phyloP scores from a whole-genome alignment of 1,140 invertebrate species.

The Brachionus plicatilis region DNA sequence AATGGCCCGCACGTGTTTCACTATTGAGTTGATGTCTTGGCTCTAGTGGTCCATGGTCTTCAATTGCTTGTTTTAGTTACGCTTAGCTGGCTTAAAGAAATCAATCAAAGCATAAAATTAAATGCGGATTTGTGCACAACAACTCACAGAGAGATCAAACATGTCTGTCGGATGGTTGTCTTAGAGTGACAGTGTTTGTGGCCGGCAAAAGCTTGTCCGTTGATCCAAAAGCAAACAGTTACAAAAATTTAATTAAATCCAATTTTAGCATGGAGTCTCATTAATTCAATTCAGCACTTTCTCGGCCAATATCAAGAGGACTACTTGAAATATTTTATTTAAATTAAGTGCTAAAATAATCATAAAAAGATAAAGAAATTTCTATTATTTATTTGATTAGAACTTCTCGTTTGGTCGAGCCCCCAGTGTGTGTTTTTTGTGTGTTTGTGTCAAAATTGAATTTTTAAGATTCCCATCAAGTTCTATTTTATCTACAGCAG shows the following conservation, averaged over 20 bases:
- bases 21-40: not conserved
- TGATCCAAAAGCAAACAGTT: not conserved
- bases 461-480: slow-evolving; percentile 5
- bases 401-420: not conserved
- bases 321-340: not conserved
- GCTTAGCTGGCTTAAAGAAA: not conserved
- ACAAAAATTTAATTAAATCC: not conserved
- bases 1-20: not conserved
- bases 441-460: slow-evolving; percentile 4
- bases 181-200: not conserved
- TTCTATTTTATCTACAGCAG: not conserved
- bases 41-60: not conserved
- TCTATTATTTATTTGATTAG: not conserved
- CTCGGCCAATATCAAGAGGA: not conserved
- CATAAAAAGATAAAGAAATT: slow-evolving; percentile 21
- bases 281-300: not conserved
- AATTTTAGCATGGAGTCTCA: not conserved
- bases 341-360: slow-evolving; percentile 26
- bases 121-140: not conserved
- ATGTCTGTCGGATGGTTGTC: not conserved
- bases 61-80: not conserved
- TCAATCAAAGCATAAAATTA: not conserved
- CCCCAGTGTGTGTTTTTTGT: not conserved
- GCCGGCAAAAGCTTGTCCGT: not conserved
- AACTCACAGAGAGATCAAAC: not conserved